These are phyloP conservation scores for Geothlypis trichas DNA, from an alignment of 2,113 vertebrate genomes.

Conservation along the genomic window DNA sequence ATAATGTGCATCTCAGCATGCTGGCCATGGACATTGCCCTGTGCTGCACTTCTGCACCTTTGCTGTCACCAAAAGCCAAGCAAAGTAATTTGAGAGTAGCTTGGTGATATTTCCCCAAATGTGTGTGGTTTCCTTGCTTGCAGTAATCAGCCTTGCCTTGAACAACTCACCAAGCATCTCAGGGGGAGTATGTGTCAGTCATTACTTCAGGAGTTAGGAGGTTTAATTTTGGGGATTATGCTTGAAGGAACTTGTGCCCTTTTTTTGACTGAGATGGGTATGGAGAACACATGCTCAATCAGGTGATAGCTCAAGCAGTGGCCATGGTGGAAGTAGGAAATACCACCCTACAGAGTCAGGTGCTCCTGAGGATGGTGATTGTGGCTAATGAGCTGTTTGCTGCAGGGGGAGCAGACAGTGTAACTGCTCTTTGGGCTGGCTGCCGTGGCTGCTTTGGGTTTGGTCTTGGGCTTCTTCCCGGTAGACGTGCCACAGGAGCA, in stretches of 20 bases:
- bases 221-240: background rate
- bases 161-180: background rate
- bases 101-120: background rate
- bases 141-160: background rate
- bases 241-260: background rate
- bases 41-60: background rate
- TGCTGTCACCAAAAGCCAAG: background rate
- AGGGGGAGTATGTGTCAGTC: background rate
- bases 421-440: background rate
- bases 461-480: background rate
- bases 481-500: background rate
- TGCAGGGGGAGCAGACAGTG: background rate
- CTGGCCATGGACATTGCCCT: background rate
- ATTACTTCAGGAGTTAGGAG: background rate
- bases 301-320: background rate
- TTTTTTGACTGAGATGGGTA: background rate
- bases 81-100: background rate
- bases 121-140: background rate
- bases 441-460: background rate
- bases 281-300: background rate
- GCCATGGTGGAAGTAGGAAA: background rate
- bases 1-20: accelerated
- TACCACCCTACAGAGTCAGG: background rate
- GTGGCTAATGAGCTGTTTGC: background rate
- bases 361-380: background rate